phyloP scores from a whole-genome alignment of 2,113 vertebrate genomes.

The Vulpes ferrilata region DNA sequence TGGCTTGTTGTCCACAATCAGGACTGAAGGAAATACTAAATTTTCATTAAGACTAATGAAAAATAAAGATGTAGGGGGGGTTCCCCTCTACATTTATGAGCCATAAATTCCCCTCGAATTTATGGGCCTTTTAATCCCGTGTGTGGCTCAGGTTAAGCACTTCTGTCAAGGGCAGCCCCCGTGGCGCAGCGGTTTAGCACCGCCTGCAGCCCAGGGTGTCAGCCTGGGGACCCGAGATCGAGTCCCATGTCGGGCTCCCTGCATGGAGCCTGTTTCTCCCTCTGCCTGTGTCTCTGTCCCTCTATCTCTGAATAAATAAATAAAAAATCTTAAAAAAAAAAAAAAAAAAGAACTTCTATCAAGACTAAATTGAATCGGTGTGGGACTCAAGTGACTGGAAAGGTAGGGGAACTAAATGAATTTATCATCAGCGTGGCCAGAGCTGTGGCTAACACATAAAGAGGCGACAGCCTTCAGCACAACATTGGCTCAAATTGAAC shows the following conservation, averaged over 20 bases:
- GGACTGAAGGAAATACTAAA: slow-evolving; percentile 20
- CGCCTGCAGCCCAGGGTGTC: too few species aligned
- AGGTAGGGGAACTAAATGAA: neutral
- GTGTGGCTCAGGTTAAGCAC: neutral
- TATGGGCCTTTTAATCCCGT: neutral
- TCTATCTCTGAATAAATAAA: too few species aligned
- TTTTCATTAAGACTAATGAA: neutral
- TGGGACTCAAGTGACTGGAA: neutral
- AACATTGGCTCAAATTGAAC: neutral
- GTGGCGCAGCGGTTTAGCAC: too few species aligned
- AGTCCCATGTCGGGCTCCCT: too few species aligned
- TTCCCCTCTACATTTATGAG: neutral
- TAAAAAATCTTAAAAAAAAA: too few species aligned
- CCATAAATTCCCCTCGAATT: neutral
- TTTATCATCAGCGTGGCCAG: neutral
- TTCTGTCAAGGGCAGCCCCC: neutral
- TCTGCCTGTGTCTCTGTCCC: too few species aligned
- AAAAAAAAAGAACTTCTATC: neutral
- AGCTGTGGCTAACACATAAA: neutral
- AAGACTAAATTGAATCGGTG: neutral
- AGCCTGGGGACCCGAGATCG: too few species aligned
- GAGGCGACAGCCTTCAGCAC: neutral
- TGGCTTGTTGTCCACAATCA: neutral
- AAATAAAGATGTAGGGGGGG: neutral
- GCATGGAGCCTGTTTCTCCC: too few species aligned